Evolutionary conservation across 2,113 vertebrate genomes (phyloP).

Genomic region (Cryptotis parvus): DNA sequence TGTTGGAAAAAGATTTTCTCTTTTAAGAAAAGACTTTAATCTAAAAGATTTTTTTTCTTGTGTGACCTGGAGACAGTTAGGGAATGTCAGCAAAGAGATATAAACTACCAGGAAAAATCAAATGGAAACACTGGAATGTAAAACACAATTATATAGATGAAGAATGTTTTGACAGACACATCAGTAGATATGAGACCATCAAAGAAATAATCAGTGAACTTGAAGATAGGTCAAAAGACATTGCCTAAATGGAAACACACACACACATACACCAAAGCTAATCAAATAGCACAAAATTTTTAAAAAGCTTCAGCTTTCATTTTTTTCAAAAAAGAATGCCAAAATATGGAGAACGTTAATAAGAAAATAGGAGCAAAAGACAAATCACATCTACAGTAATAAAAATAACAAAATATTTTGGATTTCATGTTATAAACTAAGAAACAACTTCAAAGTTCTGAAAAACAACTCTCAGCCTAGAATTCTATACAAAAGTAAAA

Average conservation of each 20-base stretch:
- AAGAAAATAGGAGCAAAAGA: neutral
- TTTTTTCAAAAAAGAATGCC: no score
- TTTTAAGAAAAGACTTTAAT: neutral
- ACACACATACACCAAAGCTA: neutral
- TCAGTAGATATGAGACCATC: neutral
- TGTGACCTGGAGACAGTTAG: neutral
- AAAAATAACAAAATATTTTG: neutral
- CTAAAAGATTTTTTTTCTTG: neutral
- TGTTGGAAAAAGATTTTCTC: no score
- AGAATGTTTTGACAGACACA: neutral
- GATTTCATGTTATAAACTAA: neutral
- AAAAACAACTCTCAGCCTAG: neutral
- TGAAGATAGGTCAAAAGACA: neutral
- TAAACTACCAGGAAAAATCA: neutral
- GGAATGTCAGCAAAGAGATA: neutral
- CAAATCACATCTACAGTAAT: neutral
- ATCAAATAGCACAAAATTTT: neutral
- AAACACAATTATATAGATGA: neutral
- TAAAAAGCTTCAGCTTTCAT: neutral
- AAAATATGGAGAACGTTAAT: neutral
- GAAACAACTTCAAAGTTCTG: neutral
- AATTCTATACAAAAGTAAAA: slow-evolving; percentile 20
- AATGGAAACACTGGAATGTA: neutral
- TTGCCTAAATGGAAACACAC: neutral
- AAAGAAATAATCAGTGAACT: neutral